phyloP scores from a whole-genome alignment of 2,797 vertebrate species.

The Sciurus carolinensis region DNA sequence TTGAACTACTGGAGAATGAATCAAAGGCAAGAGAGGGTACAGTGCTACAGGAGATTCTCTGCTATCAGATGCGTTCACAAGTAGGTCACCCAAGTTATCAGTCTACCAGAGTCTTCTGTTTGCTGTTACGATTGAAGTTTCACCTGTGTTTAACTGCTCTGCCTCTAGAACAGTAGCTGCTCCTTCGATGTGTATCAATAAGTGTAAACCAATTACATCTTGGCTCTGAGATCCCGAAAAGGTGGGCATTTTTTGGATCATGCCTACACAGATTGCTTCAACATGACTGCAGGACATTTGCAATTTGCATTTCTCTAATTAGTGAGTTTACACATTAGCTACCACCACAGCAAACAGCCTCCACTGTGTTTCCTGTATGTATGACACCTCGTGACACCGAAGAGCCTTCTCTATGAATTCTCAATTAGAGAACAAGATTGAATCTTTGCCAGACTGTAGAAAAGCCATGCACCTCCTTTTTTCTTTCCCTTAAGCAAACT shows the following conservation, averaged over 20 bases:
- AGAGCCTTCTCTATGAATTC: constrained; percentile 58
- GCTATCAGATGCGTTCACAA: not conserved
- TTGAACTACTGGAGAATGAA: not conserved
- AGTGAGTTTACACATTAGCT: constrained; percentile 71
- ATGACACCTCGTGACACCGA: constrained; percentile 48
- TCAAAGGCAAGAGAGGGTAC: not conserved
- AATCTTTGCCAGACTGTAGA: not conserved
- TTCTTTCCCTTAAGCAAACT: constrained; percentile 39
- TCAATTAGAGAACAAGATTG: constrained; percentile 55
- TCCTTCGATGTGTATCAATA: not conserved
- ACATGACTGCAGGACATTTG: constrained; percentile 46
- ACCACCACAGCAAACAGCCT: constrained; percentile 58
- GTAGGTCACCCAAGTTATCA: not conserved
- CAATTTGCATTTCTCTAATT: constrained; percentile 82
- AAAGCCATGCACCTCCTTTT: not conserved
- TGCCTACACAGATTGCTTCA: not conserved
- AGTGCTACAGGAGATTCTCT: not conserved
- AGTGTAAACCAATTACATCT: constrained; percentile 4
- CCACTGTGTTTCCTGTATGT: constrained; percentile 58
- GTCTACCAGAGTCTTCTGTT: not conserved
- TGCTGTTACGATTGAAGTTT: not conserved
- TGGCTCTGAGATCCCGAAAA: not conserved
- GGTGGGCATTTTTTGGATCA: not conserved
- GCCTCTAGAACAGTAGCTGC: not conserved
- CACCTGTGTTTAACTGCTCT: not conserved